Evolutionary conservation across 2,113 vertebrate species (phyloP), one percentile per base, ranked within the genome.

Genomic region (Myrmecophaga tridactyla): DNA sequence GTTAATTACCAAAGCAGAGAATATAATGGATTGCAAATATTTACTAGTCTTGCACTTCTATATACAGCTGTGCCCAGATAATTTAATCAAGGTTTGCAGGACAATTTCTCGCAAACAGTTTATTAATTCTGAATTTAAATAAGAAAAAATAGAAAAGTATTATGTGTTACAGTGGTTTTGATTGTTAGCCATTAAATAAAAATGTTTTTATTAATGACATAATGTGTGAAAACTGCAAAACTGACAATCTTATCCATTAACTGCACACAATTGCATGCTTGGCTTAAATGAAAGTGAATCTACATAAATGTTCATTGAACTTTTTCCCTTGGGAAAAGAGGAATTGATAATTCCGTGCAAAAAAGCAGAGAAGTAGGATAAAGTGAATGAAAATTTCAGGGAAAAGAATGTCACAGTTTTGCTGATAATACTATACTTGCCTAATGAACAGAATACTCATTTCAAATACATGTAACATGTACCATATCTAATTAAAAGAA

Each of bases 1-100:
- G 92, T 98, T 98, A 98, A 98, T 98, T 97, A 97, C 96, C 93
- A 97, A 98, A 98, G 97, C 95, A 97, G 97, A 97, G 93, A 97
- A 95, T 97, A 89, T 97, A 97, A 96, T n/a, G 14, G 96, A 95
- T 94, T 97, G 81, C 96, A 98, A 97, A 98, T 98, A 98, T 98
- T 98, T 98, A 98, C 96, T 96, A 96, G 94, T 77, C 92, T 89
- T 92, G 31, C 63, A 93, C 53, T 95, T 93, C 88, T 96, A 2
- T 95, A 87, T 97, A 96, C 90, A 97, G 87, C 94, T 98, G 92
- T 72, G 89, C 70, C 83, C 96, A 90, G 89, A 97, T 98, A 97
- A 98, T 98, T 97, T 97, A 95, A 77, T 96, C 89, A 89, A 96
- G 89, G 69, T 83, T 97, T 97, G 92, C 94, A 97, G 97, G 86